Percentiles rank a stretch among this genome's conserved stretches.
Conservation (phyloP, 2,888 invertebrate genomes). For the Aquatica leii region DNA sequence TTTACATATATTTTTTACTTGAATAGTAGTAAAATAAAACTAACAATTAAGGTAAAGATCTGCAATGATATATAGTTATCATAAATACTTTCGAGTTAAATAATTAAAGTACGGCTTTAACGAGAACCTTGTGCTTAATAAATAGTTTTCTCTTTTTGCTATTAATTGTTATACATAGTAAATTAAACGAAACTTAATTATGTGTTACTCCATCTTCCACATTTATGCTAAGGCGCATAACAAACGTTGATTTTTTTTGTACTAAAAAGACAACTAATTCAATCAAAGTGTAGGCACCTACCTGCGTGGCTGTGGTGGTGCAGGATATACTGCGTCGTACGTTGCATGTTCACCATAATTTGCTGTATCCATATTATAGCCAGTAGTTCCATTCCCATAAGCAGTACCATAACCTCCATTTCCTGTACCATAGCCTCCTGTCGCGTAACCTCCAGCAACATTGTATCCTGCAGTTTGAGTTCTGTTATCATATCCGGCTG, state of each 20-base stretch:
- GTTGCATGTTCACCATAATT: slow-evolving; percentile 38
- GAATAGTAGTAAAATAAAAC: no score
- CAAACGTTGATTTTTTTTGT: not conserved
- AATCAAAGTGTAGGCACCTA: slow-evolving; percentile 38
- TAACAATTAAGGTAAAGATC: no score
- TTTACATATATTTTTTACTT: no score
- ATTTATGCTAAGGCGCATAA: slow-evolving; percentile 9
- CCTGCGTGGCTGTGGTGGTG: slow-evolving; percentile 52
- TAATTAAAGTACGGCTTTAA: no score
- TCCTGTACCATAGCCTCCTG: slow-evolving; percentile 25
- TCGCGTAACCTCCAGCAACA: slow-evolving; percentile 32
- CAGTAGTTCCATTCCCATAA: not conserved
- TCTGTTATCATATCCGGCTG: slow-evolving; percentile 16
- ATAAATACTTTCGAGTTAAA: no score
- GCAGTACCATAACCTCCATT: slow-evolving; percentile 22
- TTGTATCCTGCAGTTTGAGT: slow-evolving; percentile 1
- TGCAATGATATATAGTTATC: no score
- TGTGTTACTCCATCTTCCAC: slow-evolving; percentile 17
- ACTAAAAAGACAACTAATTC: not conserved
- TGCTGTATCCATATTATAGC: slow-evolving; percentile 30
- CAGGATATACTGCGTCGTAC: slow-evolving; percentile 52
- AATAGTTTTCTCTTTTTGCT: no score
- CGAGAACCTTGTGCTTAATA: no score
- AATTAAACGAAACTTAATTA: no score
- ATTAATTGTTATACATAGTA: no score